Conservation (phyloP, 1,140 invertebrate genomes). For the Penaeus chinensis region DNA sequence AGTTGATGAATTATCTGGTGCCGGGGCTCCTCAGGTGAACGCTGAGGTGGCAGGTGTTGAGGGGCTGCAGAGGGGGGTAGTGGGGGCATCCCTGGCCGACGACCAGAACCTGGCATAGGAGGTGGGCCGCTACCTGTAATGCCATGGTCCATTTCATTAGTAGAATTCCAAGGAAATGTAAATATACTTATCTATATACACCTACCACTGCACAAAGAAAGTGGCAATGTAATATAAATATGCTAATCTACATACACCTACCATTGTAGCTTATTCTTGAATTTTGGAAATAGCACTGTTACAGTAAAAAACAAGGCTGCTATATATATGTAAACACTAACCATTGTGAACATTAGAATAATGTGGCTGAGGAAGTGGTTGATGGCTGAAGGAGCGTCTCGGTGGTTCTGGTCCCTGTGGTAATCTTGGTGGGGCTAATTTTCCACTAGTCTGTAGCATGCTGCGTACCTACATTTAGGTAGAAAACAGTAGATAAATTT, state of each 20-base stretch:
- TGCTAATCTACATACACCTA: no score
- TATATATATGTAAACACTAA: conserved; percentile 13
- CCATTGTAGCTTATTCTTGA: no score
- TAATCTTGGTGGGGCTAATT: conserved; percentile 55
- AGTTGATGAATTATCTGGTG: conserved; percentile 64
- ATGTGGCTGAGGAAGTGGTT: conserved; percentile 63
- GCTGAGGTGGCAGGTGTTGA: conserved; percentile 55
- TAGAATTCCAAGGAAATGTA: no score
- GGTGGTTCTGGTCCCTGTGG: conserved; percentile 65
- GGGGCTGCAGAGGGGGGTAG: conserved; percentile 44
- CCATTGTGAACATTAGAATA: conserved; percentile 64
- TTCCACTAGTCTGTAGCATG: conserved; percentile 67
- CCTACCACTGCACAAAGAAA: no score
- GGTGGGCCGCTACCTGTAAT: conserved; percentile 61
- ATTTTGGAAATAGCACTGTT: no score
- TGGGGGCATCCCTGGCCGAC: conserved; percentile 45
- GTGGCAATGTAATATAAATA: no score
- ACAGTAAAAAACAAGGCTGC: neutral
- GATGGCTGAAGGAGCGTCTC: conserved; percentile 66
- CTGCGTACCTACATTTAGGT: conserved; percentile 66
- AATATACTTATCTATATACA: no score
- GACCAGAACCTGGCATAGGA: conserved; percentile 48
- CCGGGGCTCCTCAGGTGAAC: conserved; percentile 62
- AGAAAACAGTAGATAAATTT: neutral
- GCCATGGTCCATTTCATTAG: neutral